These are phyloP conservation scores for Jaculus jaculus DNA, from an alignment of 2,113 vertebrate species.

Conservation along the genomic window DNA sequence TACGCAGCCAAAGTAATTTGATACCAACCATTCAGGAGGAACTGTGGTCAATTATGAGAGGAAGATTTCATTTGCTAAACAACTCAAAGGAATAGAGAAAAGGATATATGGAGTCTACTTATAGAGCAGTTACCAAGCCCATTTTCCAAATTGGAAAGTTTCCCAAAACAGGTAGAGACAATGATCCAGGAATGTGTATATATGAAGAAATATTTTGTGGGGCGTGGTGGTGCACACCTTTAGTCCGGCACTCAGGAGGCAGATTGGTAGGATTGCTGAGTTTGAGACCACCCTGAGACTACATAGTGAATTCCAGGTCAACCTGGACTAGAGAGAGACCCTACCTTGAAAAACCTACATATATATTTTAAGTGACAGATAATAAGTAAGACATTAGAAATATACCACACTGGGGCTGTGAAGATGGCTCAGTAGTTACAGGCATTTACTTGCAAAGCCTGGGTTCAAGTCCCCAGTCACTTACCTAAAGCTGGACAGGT, in stretches of 20 bases:
- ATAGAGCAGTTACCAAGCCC: no score
- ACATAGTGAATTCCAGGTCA: no score
- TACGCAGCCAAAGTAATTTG: neutral
- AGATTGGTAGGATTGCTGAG: no score
- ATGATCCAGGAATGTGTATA: neutral
- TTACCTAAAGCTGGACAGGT: no score
- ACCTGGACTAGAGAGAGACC: no score
- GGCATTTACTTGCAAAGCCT: neutral
- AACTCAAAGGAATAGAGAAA: accelerated
- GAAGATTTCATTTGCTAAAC: neutral
- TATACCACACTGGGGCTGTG: neutral
- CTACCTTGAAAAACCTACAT: no score
- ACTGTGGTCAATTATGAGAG: no score
- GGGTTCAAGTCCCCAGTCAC: neutral
- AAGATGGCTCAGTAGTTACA: neutral
- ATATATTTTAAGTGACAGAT: neutral
- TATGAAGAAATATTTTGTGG: no score
- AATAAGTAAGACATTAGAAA: neutral
- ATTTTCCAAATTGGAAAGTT: neutral
- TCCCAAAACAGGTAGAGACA: neutral
- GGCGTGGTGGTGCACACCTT: no score
- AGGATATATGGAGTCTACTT: no score
- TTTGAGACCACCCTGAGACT: no score
- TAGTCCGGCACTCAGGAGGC: no score
- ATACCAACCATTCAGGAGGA: accelerated